Conservation (phyloP, 2,888 invertebrate genomes). For the Lasioglossum figueresi region DNA sequence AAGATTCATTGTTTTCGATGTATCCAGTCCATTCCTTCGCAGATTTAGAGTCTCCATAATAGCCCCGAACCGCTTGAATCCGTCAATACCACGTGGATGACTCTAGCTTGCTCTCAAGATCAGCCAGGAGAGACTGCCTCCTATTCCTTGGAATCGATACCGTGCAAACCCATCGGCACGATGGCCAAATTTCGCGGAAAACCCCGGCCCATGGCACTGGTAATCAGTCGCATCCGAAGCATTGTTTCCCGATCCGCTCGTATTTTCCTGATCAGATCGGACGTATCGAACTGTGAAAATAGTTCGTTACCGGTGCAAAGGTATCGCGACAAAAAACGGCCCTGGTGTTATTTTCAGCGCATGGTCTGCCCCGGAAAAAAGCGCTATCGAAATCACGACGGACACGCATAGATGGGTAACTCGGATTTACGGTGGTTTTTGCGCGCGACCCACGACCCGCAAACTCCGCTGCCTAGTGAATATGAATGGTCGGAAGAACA, state of each 20-base stretch:
- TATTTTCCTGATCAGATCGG: conserved; percentile 15
- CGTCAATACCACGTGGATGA: not conserved
- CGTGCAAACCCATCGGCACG: not conserved
- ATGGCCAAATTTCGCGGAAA: not conserved
- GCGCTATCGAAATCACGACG: conserved; percentile 48
- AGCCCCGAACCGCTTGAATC: not conserved
- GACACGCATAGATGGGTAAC: conserved; percentile 52
- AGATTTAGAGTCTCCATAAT: not conserved
- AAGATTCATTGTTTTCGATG: not conserved
- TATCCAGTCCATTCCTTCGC: not conserved
- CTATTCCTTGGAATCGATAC: not conserved
- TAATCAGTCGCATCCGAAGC: not conserved
- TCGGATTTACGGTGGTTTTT: conserved; percentile 62
- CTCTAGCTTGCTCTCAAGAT: not conserved
- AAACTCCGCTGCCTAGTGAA: conserved; percentile 55
- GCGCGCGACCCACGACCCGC: conserved; percentile 13
- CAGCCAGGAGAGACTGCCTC: not conserved
- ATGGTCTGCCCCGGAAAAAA: conserved; percentile 6
- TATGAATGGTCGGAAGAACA: conserved; percentile 60
- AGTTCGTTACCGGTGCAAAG: conserved; percentile 41
- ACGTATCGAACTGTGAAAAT: conserved; percentile 18
- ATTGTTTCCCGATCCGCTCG: not conserved
- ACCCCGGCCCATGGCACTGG: not conserved
- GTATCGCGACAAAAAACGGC: conserved; percentile 11
- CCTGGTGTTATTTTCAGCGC: conserved; percentile 25